These are phyloP conservation scores for Poliocrania exsul DNA, from an alignment of 2,797 vertebrate species.

Conservation along the genomic window DNA sequence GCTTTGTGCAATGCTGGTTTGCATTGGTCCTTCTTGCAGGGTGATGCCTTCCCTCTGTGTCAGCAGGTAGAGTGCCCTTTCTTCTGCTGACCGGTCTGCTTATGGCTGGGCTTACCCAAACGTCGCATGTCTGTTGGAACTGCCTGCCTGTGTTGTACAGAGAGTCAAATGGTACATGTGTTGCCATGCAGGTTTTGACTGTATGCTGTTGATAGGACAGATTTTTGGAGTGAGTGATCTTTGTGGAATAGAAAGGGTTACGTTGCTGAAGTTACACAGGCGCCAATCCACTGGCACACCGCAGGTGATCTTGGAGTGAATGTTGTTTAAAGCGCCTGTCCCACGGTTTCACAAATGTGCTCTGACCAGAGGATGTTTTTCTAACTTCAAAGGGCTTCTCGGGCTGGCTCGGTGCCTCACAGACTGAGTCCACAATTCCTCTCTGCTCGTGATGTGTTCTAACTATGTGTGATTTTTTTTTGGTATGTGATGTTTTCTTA, in stretches of 20 bases:
- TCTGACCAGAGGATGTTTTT: slow-evolving; percentile 72
- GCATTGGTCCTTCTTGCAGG: background rate
- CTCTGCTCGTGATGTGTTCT: slow-evolving; percentile 34
- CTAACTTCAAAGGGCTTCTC: slow-evolving; percentile 63
- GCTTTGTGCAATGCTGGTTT: background rate
- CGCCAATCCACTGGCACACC: slow-evolving; percentile 49
- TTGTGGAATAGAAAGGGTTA: background rate
- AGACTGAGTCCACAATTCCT: slow-evolving; percentile 57
- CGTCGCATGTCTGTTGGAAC: rapidly evolving
- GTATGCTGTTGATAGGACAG: background rate
- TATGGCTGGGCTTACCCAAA: background rate
- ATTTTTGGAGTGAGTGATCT: background rate
- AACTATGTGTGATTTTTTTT: slow-evolving; percentile 51
- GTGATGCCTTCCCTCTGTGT: background rate
- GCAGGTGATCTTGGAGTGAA: slow-evolving; percentile 52
- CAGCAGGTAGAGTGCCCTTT: background rate
- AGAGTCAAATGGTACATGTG: background rate
- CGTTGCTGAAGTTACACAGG: background rate
- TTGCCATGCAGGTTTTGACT: rapidly evolving
- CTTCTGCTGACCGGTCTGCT: background rate
- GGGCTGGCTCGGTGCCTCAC: slow-evolving; percentile 45
- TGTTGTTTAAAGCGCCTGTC: slow-evolving; percentile 75
- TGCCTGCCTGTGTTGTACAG: background rate
- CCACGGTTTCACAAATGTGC: slow-evolving; percentile 51
- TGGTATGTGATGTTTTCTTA: slow-evolving; percentile 58